A percentile compares a stretch with the other conserved stretches of the same genome.
These are phyloP conservation scores for Diachrysia chrysitis DNA, from an alignment of 2,888 invertebrate species.

Conservation along the genomic window DNA sequence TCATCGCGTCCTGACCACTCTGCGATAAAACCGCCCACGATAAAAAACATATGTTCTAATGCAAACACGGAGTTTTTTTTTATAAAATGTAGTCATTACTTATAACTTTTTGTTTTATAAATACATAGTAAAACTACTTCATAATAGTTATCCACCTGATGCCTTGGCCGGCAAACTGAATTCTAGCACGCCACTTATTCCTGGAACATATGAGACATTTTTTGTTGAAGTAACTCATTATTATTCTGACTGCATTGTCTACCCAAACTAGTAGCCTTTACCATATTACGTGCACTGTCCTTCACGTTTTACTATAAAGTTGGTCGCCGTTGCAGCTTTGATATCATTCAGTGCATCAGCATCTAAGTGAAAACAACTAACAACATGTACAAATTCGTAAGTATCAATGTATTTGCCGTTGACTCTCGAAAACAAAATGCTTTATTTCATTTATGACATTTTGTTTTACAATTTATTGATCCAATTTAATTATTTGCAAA, in stretches of 20 bases:
- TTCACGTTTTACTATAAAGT: conserved; percentile 45
- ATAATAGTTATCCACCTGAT: no score
- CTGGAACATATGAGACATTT: conserved; percentile 8
- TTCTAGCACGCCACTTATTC: not conserved
- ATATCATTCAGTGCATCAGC: conserved; percentile 56
- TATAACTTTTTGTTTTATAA: no score
- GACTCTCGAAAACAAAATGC: no score
- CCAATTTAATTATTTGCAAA: no score
- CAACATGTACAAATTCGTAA: conserved; percentile 73
- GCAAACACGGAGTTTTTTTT: no score
- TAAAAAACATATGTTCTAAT: no score
- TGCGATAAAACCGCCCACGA: no score
- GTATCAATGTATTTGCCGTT: conserved; percentile 23
- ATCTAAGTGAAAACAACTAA: conserved; percentile 47
- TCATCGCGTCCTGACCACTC: no score
- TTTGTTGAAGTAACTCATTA: conserved; percentile 27
- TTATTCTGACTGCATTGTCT: conserved; percentile 30
- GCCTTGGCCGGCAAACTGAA: not conserved
- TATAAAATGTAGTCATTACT: no score
- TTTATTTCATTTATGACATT: no score
- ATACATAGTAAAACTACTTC: no score
- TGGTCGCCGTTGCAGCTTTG: conserved; percentile 22
- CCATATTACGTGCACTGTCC: conserved; percentile 31
- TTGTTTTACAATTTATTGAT: no score
- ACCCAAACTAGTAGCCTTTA: conserved; percentile 31